Evolutionary conservation across 2,888 invertebrate genomes (phyloP), one percentile per base, ranked within the genome.

Genomic region (Drosophila ustulata): DNA sequence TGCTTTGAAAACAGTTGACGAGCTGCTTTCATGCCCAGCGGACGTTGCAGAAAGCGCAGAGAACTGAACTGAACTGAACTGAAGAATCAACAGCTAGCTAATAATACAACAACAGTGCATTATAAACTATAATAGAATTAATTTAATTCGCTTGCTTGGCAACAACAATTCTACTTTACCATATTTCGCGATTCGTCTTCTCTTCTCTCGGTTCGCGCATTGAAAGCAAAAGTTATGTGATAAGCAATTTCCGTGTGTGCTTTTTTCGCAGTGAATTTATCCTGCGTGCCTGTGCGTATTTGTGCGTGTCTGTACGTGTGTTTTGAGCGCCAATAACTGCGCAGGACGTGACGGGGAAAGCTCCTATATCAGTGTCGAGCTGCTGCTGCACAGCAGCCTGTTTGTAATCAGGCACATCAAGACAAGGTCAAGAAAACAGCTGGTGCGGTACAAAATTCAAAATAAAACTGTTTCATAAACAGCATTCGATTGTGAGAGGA

Each of bases 21-120:
- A 89, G 88, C 84, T 91, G 91, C 88, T 87, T 82, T 88, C 82
- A 87, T 79, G 76, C 80, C 63, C 80, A 84, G 80, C 89, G 88
- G 88, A 88, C 83, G 91, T 71, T 73, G 75, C 43, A 53, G 47
- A 58, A 63, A 55, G 26, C 63, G 50, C 13, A 13, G 49, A 13
- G 9, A 46, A 45, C 8, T 39, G 51, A 26, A 26, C 28, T 41
- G 47, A 28, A 56, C 18, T 25, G 58, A 64, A 51, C 37, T 46
- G 34, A 49, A 30, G 58, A 66, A 75, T 55, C 77, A 76, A 77
- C 77, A 78, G 75, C 74, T 73, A 67, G 66, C 75, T 58, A 63
- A 65, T 70, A 74, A 56, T 55, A 73, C 51, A 47, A 53, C 52
- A 71, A 50, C 26, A 37, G 56, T 46, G 62, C 46, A 69, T 25